Conservation (phyloP, 30 jellyfish, hydroid and myxozoan species). For the Turritopsis rubra region DNA sequence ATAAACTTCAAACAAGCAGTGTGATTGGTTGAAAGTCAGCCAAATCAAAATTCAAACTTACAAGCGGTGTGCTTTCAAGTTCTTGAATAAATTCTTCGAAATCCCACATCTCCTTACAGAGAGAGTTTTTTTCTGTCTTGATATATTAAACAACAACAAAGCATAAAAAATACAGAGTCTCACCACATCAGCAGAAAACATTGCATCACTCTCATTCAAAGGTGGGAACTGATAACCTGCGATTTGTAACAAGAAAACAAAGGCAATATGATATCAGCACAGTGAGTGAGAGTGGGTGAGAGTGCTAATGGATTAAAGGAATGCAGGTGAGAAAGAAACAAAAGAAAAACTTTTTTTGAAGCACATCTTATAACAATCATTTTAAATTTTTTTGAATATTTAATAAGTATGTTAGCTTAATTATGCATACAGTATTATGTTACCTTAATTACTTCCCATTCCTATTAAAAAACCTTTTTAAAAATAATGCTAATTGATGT, state of each 20-base stretch:
- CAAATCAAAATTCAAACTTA: not conserved
- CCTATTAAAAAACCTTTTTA: not conserved
- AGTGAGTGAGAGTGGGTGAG: not conserved
- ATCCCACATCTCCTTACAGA: not conserved
- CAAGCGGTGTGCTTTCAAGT: not conserved
- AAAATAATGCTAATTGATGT: not conserved
- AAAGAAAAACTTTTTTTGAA: not conserved
- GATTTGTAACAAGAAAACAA: slow-evolving; percentile 7
- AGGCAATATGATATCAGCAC: not conserved
- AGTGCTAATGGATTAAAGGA: not conserved
- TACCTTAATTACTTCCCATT: not conserved
- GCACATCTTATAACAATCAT: not conserved
- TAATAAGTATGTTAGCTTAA: no score
- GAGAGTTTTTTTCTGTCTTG: not conserved
- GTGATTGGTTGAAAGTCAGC: not conserved
- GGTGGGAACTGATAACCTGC: slow-evolving; percentile 78
- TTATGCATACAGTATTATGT: not conserved
- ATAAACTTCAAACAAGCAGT: no score
- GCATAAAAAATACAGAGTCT: slow-evolving; percentile 3
- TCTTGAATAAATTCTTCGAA: slow-evolving; percentile 1
- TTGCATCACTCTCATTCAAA: slow-evolving; percentile 82
- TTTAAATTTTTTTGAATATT: no score
- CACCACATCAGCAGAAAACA: slow-evolving; percentile 88
- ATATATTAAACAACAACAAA: slow-evolving; percentile 1
- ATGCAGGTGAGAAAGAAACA: not conserved